Evolutionary conservation across 2,888 invertebrate species (phyloP).

Genomic region (Agrochola lota): DNA sequence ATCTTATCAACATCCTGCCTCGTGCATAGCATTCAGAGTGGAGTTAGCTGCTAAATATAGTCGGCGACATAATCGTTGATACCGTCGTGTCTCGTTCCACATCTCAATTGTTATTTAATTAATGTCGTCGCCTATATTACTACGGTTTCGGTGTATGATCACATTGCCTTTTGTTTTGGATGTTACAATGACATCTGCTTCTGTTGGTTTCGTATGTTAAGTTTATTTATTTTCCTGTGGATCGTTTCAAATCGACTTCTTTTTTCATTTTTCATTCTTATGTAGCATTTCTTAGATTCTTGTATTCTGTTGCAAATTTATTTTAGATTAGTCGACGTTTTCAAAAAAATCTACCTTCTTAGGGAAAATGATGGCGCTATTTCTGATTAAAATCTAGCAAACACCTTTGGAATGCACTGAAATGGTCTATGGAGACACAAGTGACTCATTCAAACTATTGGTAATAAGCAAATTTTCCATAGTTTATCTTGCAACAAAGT

Average conservation of each 20-base stretch:
- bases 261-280: neutral
- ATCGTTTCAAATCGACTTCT: neutral
- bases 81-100: constrained; percentile 70
- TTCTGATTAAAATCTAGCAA: neutral
- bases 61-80: constrained; percentile 72
- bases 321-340: neutral
- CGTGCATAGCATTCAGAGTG: constrained; percentile 82
- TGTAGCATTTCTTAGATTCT: neutral
- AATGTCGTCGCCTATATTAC: constrained; percentile 60
- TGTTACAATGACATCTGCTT: constrained; percentile 36
- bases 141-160: constrained; percentile 61
- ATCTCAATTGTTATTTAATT: constrained; percentile 69
- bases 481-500: constrained; percentile 49
- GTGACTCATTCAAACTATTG: constrained; percentile 25
- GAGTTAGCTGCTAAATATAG: constrained; percentile 77
- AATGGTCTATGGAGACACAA: neutral
- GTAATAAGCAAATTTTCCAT: constrained; percentile 41
- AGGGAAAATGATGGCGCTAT: neutral
- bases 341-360: neutral
- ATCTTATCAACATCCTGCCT: constrained; percentile 86
- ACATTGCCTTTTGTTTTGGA: constrained; percentile 42
- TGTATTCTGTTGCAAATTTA: neutral
- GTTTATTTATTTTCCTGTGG: constrained; percentile 14
- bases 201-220: constrained; percentile 21
- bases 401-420: neutral